Conservation (phyloP, 2,888 invertebrate species). For the Neoascia interrupta region DNA sequence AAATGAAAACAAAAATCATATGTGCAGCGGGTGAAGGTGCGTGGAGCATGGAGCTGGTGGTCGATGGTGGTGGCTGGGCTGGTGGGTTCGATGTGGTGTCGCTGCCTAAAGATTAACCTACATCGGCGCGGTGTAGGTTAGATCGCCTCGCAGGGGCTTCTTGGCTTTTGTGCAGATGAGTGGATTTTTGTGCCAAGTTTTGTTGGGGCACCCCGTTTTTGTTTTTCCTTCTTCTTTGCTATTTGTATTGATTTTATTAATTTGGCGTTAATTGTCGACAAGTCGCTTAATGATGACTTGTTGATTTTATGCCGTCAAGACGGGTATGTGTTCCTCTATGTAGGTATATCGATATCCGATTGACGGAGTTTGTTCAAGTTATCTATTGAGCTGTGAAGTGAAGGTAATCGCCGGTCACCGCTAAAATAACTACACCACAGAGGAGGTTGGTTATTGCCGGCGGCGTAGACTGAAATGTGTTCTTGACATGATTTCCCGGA, state of each 20-base stretch:
- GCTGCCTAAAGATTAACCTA: conserved; percentile 59
- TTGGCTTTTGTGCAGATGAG: conserved; percentile 60
- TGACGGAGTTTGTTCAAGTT: conserved; percentile 9
- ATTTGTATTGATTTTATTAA: conserved; percentile 57
- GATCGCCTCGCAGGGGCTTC: conserved; percentile 61
- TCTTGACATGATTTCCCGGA: conserved; percentile 48
- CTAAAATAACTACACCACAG: too few species aligned
- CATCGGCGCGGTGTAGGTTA: conserved; percentile 25
- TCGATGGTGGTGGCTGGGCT: conserved; percentile 18
- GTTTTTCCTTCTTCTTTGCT: background rate
- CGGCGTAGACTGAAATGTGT: conserved; percentile 26
- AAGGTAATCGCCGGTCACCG: too few species aligned
- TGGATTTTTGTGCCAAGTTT: conserved; percentile 66
- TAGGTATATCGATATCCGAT: conserved; percentile 37
- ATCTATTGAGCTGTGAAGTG: conserved; percentile 19
- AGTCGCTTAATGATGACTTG: conserved; percentile 10
- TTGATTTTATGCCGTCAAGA: conserved; percentile 20
- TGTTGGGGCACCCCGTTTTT: conserved; percentile 20
- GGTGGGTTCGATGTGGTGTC: conserved; percentile 18
- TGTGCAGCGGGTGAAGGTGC: background rate
- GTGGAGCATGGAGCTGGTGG: background rate
- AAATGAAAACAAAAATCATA: conserved; percentile 39
- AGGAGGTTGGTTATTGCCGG: conserved; percentile 14
- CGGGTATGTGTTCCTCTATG: background rate
- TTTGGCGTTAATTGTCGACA: conserved; percentile 58